Percentiles rank a stretch among this genome's conserved stretches.
phyloP scores from a whole-genome alignment of 2,797 vertebrate genomes.

The Cirrhinus molitorella region DNA sequence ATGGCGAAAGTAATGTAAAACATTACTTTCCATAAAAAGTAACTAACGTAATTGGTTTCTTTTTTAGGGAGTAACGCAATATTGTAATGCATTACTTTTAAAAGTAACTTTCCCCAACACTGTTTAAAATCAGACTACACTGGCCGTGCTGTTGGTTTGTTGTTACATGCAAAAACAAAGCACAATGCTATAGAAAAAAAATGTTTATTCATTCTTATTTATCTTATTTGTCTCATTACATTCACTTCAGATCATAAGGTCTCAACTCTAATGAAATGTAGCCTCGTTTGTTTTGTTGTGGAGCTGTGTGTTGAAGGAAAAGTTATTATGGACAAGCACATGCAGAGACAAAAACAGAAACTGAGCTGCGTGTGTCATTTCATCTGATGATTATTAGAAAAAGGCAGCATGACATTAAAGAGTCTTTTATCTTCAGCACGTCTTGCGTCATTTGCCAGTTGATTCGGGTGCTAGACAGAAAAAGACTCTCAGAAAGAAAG shows the following conservation, averaged over 20 bases:
- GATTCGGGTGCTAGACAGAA: background rate
- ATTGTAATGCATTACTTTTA: too few relatives aligned
- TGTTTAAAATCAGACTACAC: background rate
- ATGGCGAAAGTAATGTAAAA: too few relatives aligned
- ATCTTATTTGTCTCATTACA: background rate
- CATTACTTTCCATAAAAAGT: too few relatives aligned
- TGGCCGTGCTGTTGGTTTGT: background rate
- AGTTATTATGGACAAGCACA: background rate
- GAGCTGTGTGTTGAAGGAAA: background rate
- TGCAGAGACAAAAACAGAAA: background rate
- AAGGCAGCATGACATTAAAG: background rate
- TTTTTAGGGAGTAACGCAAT: too few relatives aligned
- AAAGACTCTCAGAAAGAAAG: background rate
- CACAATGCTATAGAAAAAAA: background rate
- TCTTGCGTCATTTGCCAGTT: background rate
- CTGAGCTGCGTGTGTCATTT: background rate
- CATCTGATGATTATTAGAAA: background rate
- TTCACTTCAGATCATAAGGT: background rate
- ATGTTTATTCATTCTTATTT: background rate
- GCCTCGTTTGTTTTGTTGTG: background rate
- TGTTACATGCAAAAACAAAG: background rate
- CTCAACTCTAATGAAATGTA: background rate
- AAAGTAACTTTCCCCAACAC: too few relatives aligned
- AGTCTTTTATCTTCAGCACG: background rate
- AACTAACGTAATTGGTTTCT: too few relatives aligned